Base-by-base conservation (phyloP, 2,888 invertebrate species). In the Cryptus viduatorius region DNA sequence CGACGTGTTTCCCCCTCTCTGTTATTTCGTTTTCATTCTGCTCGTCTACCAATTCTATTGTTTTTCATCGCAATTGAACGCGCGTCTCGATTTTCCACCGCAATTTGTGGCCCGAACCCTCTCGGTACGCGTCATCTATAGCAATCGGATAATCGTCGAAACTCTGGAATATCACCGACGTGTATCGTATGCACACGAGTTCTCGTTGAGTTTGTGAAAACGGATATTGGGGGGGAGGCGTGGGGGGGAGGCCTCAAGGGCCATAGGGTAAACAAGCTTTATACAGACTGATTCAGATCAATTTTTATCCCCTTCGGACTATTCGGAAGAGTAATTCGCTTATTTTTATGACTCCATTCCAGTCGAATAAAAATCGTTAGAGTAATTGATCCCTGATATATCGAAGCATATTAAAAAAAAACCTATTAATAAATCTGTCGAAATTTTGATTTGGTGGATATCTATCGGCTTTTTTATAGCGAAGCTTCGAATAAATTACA, bases 11-110 rank as follows among this genome's bases (percentile, higher is more conserved):
- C 37, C 64, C 37, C 29, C n/a, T 29, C 31, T 64, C 46, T 16
- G 46, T 83, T 73, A 78, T 78, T 82, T 72, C 42, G 73, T 68
- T 73, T 44, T 73, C 50, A 50, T 68, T 56, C 42, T 46, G 61
- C 61, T 48, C 12, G 53, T n/a, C n/a, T 65, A 65, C 50, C 68
- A 69, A 64, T 65, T 75, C 37, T 46, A 56, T 76, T 79, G 79
- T 53, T 50, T 79, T 29, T 59, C 42, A 10, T 77, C 72, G 46
- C 37, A 48, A 72, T 56, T 67, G 44, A 29, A 29, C 10, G 64
- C 37, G 56, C 31, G 42, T 77, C 53, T 75, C 82, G 46, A 53
- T 69, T 79, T 79, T 65, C 46, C 31, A 69, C 69, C 31, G 46
- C 37, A 79, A 73, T 78, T 73, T 68, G 59, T 50, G 8, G 61